These are phyloP conservation scores for Apamea anceps DNA, from an alignment of 2,888 invertebrate genomes.

Conservation along the genomic window DNA sequence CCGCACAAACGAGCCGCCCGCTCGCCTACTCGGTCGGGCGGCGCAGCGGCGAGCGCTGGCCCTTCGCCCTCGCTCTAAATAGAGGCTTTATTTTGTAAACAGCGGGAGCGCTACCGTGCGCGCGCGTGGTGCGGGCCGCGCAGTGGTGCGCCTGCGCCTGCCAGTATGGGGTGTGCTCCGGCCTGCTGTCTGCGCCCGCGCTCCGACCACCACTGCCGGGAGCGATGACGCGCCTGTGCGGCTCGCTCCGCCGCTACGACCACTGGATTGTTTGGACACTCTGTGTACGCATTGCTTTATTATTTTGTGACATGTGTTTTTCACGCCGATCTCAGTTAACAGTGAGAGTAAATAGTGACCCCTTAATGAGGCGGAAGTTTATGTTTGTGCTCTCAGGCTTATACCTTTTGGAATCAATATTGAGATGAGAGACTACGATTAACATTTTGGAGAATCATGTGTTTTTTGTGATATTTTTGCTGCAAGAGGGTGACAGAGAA, in stretches of 20 bases:
- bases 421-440: conserved; percentile 7
- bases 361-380: conserved; percentile 34
- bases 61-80: conserved; percentile 89
- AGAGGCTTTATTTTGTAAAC: conserved; percentile 90
- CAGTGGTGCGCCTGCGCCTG: conserved; percentile 80
- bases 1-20: conserved; percentile 89
- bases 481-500: neutral
- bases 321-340: conserved; percentile 45
- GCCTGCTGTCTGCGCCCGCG: conserved; percentile 70
- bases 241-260: conserved; percentile 71
- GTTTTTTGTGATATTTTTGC: conserved; percentile 7
- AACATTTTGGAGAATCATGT: conserved; percentile 5
- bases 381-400: conserved; percentile 31
- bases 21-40: conserved; percentile 89
- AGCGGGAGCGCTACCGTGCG: conserved; percentile 87
- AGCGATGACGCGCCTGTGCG: conserved; percentile 73
- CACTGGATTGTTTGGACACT: conserved; percentile 84
- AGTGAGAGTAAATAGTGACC: conserved; percentile 61
- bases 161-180: conserved; percentile 87
- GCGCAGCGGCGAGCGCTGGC: conserved; percentile 83
- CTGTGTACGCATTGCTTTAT: conserved; percentile 85
- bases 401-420: conserved; percentile 18
- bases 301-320: conserved; percentile 68
- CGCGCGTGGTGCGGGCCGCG: conserved; percentile 69
- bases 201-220: conserved; percentile 65